Percentiles rank a stretch among this genome's conserved stretches.
These are phyloP conservation scores for Tineola bisselliella DNA, from an alignment of 2,888 invertebrate species.

Conservation along the genomic window DNA sequence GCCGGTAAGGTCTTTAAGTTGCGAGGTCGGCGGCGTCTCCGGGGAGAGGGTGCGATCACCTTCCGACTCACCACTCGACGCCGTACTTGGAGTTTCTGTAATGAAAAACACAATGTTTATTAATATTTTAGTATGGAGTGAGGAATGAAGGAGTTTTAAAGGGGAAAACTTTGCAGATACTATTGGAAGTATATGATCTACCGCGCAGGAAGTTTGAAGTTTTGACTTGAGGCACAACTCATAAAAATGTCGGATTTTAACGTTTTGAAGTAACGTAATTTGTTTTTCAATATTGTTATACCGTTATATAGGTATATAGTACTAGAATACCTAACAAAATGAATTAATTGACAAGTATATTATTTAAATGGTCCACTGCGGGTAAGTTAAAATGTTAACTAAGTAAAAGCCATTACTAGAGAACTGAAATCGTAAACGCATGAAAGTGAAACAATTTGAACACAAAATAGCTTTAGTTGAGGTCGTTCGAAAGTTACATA, in stretches of 20 bases:
- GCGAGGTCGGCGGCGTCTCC: constrained; percentile 45
- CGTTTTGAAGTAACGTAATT: too few relatives aligned
- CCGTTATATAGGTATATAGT: too few relatives aligned
- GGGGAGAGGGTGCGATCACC: constrained; percentile 56
- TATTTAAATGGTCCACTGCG: background rate
- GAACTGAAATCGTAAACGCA: background rate
- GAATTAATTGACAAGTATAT: background rate
- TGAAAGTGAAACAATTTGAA: background rate
- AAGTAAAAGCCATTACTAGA: background rate
- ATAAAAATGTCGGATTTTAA: too few relatives aligned
- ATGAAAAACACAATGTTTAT: background rate
- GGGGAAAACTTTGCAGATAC: too few relatives aligned
- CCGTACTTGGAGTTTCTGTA: constrained; percentile 60
- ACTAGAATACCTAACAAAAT: background rate
- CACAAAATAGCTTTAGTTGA: background rate
- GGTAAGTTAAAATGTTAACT: constrained; percentile 1
- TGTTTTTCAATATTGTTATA: too few relatives aligned
- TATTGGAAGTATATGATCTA: too few relatives aligned
- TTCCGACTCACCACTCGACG: constrained; percentile 58
- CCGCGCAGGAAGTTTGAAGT: too few relatives aligned
- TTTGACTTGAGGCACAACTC: too few relatives aligned
- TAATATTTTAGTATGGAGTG: too few relatives aligned
- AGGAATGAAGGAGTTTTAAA: too few relatives aligned
- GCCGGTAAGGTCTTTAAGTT: constrained; percentile 71
- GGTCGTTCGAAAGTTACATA: background rate